Conservation (phyloP, 2,113 vertebrate genomes). For the Oreotrochilus melanogaster region DNA sequence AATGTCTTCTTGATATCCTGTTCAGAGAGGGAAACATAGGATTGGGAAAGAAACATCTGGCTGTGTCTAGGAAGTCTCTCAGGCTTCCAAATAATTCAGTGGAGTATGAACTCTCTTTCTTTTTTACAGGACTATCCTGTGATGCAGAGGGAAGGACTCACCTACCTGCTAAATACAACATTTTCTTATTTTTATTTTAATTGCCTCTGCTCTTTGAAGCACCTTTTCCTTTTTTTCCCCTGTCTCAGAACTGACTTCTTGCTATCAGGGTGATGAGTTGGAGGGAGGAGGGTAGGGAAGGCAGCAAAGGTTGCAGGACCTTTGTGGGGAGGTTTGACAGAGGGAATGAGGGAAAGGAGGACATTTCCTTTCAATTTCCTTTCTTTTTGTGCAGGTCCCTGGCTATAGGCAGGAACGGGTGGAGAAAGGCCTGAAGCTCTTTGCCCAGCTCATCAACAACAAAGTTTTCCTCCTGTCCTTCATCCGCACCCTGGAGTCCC, state of each 20-base stretch:
- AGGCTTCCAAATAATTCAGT: background rate
- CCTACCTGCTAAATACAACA: background rate
- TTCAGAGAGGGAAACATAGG: background rate
- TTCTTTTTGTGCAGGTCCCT: conserved; percentile 82
- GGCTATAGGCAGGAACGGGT: conserved; percentile 96
- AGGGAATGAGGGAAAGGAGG: rapidly evolving
- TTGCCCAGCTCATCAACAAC: conserved; percentile 98
- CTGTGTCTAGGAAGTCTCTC: background rate
- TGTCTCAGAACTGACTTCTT: background rate
- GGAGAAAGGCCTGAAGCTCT: conserved; percentile 95
- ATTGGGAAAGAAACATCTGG: background rate
- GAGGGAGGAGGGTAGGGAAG: background rate
- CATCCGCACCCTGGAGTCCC: conserved; percentile 94
- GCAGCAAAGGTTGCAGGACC: background rate
- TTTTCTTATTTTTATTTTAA: background rate
- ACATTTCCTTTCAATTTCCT: background rate
- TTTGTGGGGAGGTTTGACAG: background rate
- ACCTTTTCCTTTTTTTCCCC: background rate
- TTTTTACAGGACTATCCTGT: background rate
- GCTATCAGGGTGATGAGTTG: background rate
- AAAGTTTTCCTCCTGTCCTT: conserved; percentile 95
- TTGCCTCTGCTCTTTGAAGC: background rate
- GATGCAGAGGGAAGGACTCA: background rate
- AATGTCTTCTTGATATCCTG: background rate
- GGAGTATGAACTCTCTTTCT: background rate